Evolutionary conservation across 2,888 invertebrate species (phyloP), one percentile per base, ranked within the genome.

Genomic region (Rhabditoides inermis): DNA sequence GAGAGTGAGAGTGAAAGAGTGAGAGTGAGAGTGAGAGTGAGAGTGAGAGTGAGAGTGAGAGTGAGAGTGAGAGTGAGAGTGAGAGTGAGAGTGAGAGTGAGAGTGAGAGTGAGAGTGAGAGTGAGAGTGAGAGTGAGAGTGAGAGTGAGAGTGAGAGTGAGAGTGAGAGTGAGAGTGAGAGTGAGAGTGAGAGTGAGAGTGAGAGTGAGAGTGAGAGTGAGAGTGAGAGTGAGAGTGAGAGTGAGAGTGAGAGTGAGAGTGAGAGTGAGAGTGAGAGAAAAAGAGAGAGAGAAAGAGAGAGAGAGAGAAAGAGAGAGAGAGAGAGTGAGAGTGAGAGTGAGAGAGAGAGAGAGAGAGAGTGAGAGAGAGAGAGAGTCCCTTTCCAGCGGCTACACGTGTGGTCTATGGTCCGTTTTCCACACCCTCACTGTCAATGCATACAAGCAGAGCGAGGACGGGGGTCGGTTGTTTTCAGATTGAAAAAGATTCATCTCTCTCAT

Each of bases 321-420:
- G 23, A 10, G n/a, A 26, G n/a, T 22, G 12, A 42, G 12, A 7
- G 10, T 40, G 7, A 7, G 20, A n/a, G 7, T 40, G 7, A 7
- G 6, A 15, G 15, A 32, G 32, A 32, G 10, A 32, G 32, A 32
- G 7, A 32, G 15, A 10, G 15, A 32, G 15, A 32, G 7, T 32
- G 10, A 32, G 32, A 12, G 40, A 7, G 49, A 41, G 6, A 49
- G 42, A 22, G 3, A n/a, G 49, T 78, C 83, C 0, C 81, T 82
- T 53, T 84, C 82, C 66, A 82, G 94, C 46, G 91, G 92, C 15
- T 95, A 88, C 77, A 87, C 91, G 1, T 98, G 95, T 78, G 87
- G 90, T 0, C 80, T 98, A 26, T 98, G 98, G 98, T 86, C 85
- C 18, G 79, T 90, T 64, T 98, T 94, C 77, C 95, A 98, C 76